Conservation (phyloP, 1,140 invertebrate genomes). For the Nebria ingens region DNA sequence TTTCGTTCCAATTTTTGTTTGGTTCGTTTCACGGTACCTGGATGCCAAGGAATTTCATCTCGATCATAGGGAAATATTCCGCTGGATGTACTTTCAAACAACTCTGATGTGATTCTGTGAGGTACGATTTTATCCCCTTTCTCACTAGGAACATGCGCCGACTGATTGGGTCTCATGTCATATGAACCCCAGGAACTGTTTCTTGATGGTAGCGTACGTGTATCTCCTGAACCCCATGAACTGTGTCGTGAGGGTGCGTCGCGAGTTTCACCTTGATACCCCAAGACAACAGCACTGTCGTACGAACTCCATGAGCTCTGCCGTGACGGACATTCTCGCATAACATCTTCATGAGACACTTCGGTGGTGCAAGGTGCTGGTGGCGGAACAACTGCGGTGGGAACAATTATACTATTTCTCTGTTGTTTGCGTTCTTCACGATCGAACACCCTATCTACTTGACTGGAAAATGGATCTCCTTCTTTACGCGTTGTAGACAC, state of each 20-base stretch:
- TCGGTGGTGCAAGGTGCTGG: slow-evolving; percentile 15
- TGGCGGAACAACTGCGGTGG: slow-evolving; percentile 28
- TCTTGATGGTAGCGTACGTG: slow-evolving; percentile 49
- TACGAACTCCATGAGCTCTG: slow-evolving; percentile 73
- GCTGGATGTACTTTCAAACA: slow-evolving; percentile 31
- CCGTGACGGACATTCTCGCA: slow-evolving; percentile 42
- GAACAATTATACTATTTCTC: slow-evolving; percentile 26
- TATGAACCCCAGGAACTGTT: slow-evolving; percentile 68
- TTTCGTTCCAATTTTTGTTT: slow-evolving; percentile 62
- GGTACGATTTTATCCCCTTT: slow-evolving; percentile 25
- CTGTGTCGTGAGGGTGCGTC: slow-evolving; percentile 63
- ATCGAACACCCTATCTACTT: slow-evolving; percentile 60
- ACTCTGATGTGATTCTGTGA: slow-evolving; percentile 13
- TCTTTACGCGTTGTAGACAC: slow-evolving; percentile 21
- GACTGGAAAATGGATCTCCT: slow-evolving; percentile 59
- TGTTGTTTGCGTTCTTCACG: slow-evolving; percentile 52
- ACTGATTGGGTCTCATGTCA: slow-evolving; percentile 41
- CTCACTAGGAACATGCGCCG: slow-evolving; percentile 26
- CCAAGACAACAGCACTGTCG: slow-evolving; percentile 60
- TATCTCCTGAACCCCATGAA: slow-evolving; percentile 70
- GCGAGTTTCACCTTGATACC: slow-evolving; percentile 36
- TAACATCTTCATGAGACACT: slow-evolving; percentile 21
- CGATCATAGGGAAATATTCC: slow-evolving; percentile 45
- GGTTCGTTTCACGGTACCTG: slow-evolving; percentile 57
- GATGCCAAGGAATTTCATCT: slow-evolving; percentile 53